A percentile compares a stretch with the other conserved stretches of the same genome.
phyloP scores from a whole-genome alignment of 2,888 invertebrate species.

The Sphaerophoria rueppellii region DNA sequence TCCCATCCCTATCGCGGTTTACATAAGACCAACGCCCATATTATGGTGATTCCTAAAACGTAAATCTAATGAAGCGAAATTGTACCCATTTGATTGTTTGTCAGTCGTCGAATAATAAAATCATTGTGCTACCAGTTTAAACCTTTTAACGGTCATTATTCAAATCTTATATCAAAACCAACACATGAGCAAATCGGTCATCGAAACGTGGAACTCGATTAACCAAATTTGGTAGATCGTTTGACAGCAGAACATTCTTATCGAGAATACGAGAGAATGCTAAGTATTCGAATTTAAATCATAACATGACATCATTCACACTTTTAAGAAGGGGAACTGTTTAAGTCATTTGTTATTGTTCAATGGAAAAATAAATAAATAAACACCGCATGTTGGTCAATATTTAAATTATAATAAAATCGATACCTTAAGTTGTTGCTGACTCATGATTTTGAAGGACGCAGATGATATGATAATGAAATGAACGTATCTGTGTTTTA shows the following conservation, averaged over 20 bases:
- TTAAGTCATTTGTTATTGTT: neutral
- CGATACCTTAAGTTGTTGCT: too few species aligned
- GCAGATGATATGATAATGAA: too few species aligned
- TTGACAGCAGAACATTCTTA: conserved; percentile 47
- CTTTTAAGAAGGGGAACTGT: conserved; percentile 24
- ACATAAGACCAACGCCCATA: conserved; percentile 29
- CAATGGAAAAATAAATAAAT: too few species aligned
- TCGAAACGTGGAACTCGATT: conserved; percentile 16
- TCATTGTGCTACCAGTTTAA: neutral
- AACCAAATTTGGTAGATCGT: conserved; percentile 22
- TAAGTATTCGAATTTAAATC: conserved; percentile 36
- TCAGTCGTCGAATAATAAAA: neutral
- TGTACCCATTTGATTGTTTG: neutral
- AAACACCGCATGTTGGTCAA: too few species aligned
- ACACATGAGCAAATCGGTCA: conserved; percentile 3
- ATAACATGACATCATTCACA: conserved; percentile 58
- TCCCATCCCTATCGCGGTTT: conserved; percentile 2
- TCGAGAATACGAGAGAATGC: conserved; percentile 50
- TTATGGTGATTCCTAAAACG: neutral
- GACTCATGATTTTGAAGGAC: too few species aligned
- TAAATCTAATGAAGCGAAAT: neutral
- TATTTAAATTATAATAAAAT: too few species aligned
- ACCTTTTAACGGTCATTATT: conserved; percentile 4
- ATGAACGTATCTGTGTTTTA: too few species aligned
- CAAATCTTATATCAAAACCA: neutral